Evolutionary conservation across 2,888 invertebrate species (phyloP).

Genomic region (Baccha elongata): DNA sequence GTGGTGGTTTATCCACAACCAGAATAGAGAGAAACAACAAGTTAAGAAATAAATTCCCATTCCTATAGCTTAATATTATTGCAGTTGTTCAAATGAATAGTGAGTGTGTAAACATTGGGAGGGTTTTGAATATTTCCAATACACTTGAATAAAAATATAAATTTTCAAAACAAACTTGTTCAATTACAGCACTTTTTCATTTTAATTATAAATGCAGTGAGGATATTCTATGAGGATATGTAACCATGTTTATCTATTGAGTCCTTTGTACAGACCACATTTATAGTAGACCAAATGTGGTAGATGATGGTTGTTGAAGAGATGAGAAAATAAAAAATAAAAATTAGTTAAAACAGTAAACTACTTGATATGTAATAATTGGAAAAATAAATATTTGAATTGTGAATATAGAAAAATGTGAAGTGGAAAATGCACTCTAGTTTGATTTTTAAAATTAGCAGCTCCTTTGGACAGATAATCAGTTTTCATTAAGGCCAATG

Average conservation of each 20-base stretch:
- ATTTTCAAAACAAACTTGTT: slow-evolving; percentile 53
- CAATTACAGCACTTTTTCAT: slow-evolving; percentile 32
- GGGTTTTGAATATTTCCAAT: not conserved
- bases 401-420: slow-evolving; percentile 18
- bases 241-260: too few relatives aligned
- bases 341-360: slow-evolving; percentile 53
- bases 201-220: slow-evolving; percentile 38
- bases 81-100: slow-evolving; percentile 37
- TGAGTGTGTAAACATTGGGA: not conserved
- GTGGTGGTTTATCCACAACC: too few relatives aligned
- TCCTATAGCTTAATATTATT: slow-evolving; percentile 20
- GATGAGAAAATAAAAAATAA: not conserved
- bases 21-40: slow-evolving; percentile 13
- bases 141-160: slow-evolving; percentile 9
- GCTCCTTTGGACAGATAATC: slow-evolving; percentile 1
- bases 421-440: slow-evolving; percentile 36
- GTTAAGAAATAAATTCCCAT: too few relatives aligned
- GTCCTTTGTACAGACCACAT: not conserved
- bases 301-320: slow-evolving; percentile 3
- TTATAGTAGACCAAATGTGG: not conserved
- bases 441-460: slow-evolving; percentile 19
- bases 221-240: not conserved
- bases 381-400: slow-evolving; percentile 53
- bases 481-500: slow-evolving; percentile 11
- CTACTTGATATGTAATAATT: slow-evolving; percentile 51